Evolutionary conservation across 1,140 invertebrate genomes (phyloP).

Genomic region (Drosophila nasuta): DNA sequence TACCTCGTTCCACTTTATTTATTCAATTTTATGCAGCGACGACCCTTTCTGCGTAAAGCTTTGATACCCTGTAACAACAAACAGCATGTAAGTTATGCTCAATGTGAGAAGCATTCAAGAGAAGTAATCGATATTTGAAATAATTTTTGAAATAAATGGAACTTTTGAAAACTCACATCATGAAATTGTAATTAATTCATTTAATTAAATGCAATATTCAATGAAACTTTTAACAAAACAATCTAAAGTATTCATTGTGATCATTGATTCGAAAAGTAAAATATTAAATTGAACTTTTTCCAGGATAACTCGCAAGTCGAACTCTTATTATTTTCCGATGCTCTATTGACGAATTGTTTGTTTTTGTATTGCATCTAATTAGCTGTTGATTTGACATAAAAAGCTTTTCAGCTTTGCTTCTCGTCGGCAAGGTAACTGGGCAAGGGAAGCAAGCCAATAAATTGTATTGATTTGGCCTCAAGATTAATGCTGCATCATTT

Average conservation of each 20-base stretch:
- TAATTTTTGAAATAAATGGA: too few relatives aligned
- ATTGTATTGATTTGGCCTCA: constrained; percentile 15
- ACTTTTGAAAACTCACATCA: too few relatives aligned
- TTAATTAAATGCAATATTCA: too few relatives aligned
- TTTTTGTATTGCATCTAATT: constrained; percentile 56
- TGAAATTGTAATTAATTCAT: too few relatives aligned
- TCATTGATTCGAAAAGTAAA: not conserved
- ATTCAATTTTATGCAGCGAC: constrained; percentile 57
- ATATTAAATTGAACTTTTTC: not conserved
- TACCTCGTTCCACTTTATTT: constrained; percentile 67
- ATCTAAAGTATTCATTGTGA: too few relatives aligned
- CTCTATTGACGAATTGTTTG: not conserved
- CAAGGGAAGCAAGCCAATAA: not conserved
- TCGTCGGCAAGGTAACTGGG: not conserved
- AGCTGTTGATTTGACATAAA: constrained; percentile 50
- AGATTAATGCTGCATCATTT: constrained; percentile 35
- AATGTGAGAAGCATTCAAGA: not conserved
- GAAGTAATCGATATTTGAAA: not conserved
- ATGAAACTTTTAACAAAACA: too few relatives aligned
- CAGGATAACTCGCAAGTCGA: constrained; percentile 4
- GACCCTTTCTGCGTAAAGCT: constrained; percentile 24
- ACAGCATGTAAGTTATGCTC: not conserved
- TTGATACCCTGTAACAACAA: constrained; percentile 10
- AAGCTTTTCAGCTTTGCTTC: constrained; percentile 35
- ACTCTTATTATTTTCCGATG: not conserved